phyloP scores from a whole-genome alignment of 2,797 vertebrate genomes.

The Aythya fuligula region DNA sequence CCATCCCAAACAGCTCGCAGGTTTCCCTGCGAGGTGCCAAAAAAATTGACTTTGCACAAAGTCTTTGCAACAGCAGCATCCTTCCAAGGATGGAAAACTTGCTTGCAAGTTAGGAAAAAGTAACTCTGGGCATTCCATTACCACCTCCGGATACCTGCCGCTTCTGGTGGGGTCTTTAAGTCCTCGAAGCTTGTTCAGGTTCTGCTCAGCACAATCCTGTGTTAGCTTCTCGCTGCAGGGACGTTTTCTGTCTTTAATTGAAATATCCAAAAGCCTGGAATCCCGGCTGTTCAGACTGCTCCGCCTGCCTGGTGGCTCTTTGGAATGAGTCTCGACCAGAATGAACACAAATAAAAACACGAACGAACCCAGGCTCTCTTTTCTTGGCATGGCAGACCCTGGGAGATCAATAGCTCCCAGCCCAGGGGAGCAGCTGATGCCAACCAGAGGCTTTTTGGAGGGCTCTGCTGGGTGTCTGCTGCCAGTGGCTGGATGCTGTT shows the following conservation, averaged over 20 bases:
- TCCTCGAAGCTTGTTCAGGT: background rate
- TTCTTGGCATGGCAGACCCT: background rate
- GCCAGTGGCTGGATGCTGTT: background rate
- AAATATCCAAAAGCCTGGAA: background rate
- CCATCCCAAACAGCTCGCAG: background rate
- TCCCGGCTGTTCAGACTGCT: background rate
- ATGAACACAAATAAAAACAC: background rate
- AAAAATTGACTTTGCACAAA: background rate
- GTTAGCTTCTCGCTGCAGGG: background rate
- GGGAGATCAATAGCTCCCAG: background rate
- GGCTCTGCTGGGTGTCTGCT: background rate
- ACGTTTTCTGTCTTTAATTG: background rate
- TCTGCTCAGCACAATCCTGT: background rate
- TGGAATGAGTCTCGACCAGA: background rate
- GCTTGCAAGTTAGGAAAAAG: rapidly evolving
- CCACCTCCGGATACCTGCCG: background rate
- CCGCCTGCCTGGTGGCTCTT: background rate
- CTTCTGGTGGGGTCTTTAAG: background rate
- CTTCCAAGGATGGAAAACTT: background rate
- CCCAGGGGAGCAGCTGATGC: background rate
- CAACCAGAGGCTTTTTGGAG: background rate
- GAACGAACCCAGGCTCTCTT: background rate
- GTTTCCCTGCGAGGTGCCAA: background rate
- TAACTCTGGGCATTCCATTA: background rate
- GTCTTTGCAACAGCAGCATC: rapidly evolving